These are phyloP conservation scores for Mesodorylaimus sp. DNA, from an alignment of 2,888 invertebrate species.

Conservation along the genomic window DNA sequence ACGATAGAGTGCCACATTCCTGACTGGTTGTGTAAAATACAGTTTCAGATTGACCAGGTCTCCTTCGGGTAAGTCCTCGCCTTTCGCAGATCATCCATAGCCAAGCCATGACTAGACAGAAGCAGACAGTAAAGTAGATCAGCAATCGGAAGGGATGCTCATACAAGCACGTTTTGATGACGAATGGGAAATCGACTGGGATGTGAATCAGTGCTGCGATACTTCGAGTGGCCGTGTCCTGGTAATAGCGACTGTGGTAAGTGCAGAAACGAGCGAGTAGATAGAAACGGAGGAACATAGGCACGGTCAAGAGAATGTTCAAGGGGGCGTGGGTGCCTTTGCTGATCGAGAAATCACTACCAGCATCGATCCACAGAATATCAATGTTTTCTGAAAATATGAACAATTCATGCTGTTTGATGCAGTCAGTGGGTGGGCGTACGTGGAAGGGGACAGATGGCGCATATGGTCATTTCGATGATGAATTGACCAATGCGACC, in stretches of 20 bases:
- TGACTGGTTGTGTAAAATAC: too few species aligned
- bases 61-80: too few species aligned
- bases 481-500: constrained; percentile 53
- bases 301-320: background rate
- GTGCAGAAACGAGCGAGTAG: background rate
- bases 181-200: constrained; percentile 7
- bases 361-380: background rate
- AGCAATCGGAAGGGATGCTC: constrained; percentile 7
- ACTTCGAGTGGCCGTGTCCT: constrained; percentile 9
- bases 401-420: too few species aligned
- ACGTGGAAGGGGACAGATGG: constrained; percentile 45
- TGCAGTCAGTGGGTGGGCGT: too few species aligned
- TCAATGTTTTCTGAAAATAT: background rate
- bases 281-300: background rate
- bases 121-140: constrained; percentile 6
- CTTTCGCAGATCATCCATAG: too few species aligned
- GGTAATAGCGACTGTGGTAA: background rate
- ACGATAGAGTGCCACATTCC: too few species aligned
- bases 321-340: too few species aligned
- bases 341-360: background rate
- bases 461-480: constrained; percentile 82
- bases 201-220: constrained; percentile 9
- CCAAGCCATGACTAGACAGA: too few species aligned
- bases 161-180: constrained; percentile 8
- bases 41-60: too few species aligned